A percentile compares a stretch with the other conserved stretches of the same genome.
These are phyloP conservation scores for Minunthozetes semirufus DNA, from an alignment of 2,888 invertebrate species.

Conservation along the genomic window DNA sequence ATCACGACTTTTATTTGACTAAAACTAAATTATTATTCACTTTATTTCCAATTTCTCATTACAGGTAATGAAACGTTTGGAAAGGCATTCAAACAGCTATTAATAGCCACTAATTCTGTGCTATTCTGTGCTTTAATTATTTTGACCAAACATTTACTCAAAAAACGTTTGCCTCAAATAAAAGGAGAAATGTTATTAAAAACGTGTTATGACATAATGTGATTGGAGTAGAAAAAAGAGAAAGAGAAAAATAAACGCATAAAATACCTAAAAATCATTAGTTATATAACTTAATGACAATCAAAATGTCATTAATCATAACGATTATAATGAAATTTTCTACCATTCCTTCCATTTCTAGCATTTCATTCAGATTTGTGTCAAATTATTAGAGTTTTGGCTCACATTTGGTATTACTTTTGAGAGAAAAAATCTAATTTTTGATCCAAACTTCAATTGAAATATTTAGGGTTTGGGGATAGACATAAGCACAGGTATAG, in stretches of 20 bases:
- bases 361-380: slow-evolving; percentile 7
- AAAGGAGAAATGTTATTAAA: slow-evolving; percentile 19
- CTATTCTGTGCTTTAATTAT: neutral
- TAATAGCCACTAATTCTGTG: neutral
- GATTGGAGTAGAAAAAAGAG: neutral
- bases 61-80: neutral
- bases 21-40: neutral
- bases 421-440: neutral
- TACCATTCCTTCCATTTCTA: neutral
- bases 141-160: slow-evolving; percentile 15
- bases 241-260: neutral
- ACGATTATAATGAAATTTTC: slow-evolving; percentile 22
- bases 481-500: neutral
- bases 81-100: neutral
- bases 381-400: slow-evolving; percentile 14
- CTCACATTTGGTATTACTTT: neutral
- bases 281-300: slow-evolving; percentile 29
- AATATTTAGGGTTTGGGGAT: neutral
- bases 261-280: slow-evolving; percentile 9
- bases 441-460: slow-evolving; percentile 3
- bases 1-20: slow-evolving; percentile 4
- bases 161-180: neutral
- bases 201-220: slow-evolving; percentile 17
- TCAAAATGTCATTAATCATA: slow-evolving; percentile 28
- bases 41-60: neutral